Base-by-base conservation (phyloP, 2,888 invertebrate species). In the Pheosia gnoma region DNA sequence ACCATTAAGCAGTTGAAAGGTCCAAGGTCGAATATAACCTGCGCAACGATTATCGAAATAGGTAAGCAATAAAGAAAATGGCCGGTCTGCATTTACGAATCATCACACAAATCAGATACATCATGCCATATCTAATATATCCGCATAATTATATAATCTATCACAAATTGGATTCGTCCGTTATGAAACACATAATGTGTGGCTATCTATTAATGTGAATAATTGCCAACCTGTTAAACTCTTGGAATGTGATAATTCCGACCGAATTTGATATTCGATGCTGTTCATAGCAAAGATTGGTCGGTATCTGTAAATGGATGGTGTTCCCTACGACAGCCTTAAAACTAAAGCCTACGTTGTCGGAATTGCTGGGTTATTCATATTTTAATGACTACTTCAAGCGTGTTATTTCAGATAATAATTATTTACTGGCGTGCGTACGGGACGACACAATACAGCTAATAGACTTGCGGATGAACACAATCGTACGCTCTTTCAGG, bases 371-470 rank as follows among this genome's bases (percentile, higher is more conserved):
- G 6, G 38, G 11, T 38, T 1, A 25, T 3, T 51, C 1, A 13
- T 66, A 69, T 65, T 65, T 72, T 70, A 68, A 63, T 70, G 63
- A 68, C 52, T 68, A 66, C 61, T 54, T 65, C 61, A 67, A 71
- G 56, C 70, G 60, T 75, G 63, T 86, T 82, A 84, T 94, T 92
- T 79, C 95, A 98, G 99, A 99, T 94, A 96, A 96, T 77, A 97
- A 97, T 91, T 97, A 97, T 88, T 94, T 99, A 74, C 93, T 99
- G 82, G 97, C 97, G 82, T 99, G 99, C 87, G 97, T 98, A 60
- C 95, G 99, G 78, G 99, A 99, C 89, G 99, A 99, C 91, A 98
- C 98, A 36, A 95, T 99, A 77, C 98, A 98, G 87, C 94, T 99
- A 62, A 95, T 99, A 86, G 99, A 99, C 93, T 95, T 99, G 71